These are phyloP conservation scores for Melinaea marsaeus DNA, from an alignment of 2,888 invertebrate genomes.

Conservation along the genomic window DNA sequence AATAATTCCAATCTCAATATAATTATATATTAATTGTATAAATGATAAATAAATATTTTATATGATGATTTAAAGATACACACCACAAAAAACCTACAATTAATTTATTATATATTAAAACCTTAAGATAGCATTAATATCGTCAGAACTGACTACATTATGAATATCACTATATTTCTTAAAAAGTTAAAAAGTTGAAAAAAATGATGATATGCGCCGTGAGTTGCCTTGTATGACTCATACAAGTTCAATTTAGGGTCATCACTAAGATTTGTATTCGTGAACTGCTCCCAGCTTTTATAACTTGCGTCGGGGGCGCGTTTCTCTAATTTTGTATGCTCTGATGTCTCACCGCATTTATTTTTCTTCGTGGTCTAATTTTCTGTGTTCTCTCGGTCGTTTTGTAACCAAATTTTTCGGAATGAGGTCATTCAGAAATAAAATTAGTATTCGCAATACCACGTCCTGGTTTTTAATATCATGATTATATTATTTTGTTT, in stretches of 20 bases:
- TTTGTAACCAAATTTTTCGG: constrained; percentile 73
- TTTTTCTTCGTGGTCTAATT: constrained; percentile 76
- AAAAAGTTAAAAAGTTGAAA: constrained; percentile 10
- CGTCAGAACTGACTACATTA: too few species aligned
- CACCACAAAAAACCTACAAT: too few species aligned
- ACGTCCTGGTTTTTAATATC: constrained; percentile 51
- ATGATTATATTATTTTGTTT: constrained; percentile 65
- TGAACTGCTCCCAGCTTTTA: constrained; percentile 21
- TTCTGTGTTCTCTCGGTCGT: constrained; percentile 73
- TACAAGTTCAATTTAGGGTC: constrained; percentile 31
- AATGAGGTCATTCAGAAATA: constrained; percentile 71
- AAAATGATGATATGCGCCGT: constrained; percentile 19
- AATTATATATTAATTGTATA: too few species aligned
- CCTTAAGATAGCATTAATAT: too few species aligned
- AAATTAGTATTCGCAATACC: constrained; percentile 70
- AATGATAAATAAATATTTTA: too few species aligned
- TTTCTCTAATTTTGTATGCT: constrained; percentile 70
- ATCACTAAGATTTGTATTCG: constrained; percentile 28
- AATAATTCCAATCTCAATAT: too few species aligned
- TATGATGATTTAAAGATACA: too few species aligned
- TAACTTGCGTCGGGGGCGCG: constrained; percentile 28
- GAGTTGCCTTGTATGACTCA: constrained; percentile 23
- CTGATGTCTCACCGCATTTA: constrained; percentile 70
- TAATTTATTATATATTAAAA: too few species aligned
- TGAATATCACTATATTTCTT: too few species aligned